Base-by-base conservation (phyloP, 2,797 vertebrate species). In the Sternotherus odoratus region DNA sequence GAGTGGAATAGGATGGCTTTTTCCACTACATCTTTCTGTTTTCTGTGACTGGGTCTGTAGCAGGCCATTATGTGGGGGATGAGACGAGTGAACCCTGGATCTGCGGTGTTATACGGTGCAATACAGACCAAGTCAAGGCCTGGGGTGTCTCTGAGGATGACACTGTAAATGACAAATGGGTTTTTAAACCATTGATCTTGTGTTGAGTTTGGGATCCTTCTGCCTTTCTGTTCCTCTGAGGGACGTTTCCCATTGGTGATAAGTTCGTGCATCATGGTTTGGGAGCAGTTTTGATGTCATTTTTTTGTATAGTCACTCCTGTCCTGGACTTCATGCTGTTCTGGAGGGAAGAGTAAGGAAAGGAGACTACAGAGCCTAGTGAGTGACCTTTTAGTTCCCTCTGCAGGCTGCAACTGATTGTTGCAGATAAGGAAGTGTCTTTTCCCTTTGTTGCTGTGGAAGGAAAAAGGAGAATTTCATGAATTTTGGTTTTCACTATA, bases 291-390 rank as follows among this genome's bases (percentile, higher is more conserved):
- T 83, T 1, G 0, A 66, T 43, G 81, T 74, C 3, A 0, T 39
- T 89, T 0, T 0, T 8, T 66, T 69, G 43, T 2, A 0, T 28
- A 12, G 48, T 21, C 15, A 1, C 2, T 85, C 80, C 91, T 49
- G 57, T 88, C 82, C 33, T 30, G 33, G 54, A 48, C n/a, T 85
- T 88, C 0, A 0, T 26, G 39, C 33, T 83, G 19, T 21, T 94
- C 26, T 43, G 66, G 16, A 17, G 4, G 3, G 48, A 85, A 82
- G 39, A 83, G 13, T 79, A 82, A 77, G 46, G 90, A 21, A 94
- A 81, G 2, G 91, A 8, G 63, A 4, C 50, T 36, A 26, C 39
- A 90, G 88, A 88, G 56, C 16, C 3, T 88, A 53, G 8, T 1
- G 5, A 82, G 28, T 39, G 33, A 77, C 63, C 53, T 43, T 84